These are phyloP conservation scores for Sebastes vulpes DNA, from an alignment of 2,797 vertebrate species.

Conservation along the genomic window DNA sequence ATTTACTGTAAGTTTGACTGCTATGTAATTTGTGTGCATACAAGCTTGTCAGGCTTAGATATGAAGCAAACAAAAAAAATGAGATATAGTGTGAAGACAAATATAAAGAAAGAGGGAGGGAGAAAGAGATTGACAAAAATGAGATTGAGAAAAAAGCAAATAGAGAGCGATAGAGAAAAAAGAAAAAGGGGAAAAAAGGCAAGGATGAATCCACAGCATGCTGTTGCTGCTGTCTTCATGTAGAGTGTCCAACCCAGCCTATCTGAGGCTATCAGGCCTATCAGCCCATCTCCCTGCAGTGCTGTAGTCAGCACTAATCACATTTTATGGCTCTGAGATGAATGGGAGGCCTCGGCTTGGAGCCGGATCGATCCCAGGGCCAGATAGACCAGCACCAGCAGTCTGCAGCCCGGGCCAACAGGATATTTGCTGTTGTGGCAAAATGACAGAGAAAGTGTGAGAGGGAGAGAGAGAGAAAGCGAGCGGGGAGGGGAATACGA, in stretches of 20 bases:
- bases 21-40: conserved; percentile 34
- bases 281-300: conserved; percentile 89
- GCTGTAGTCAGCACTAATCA: conserved; percentile 94
- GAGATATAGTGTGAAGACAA: conserved; percentile 33
- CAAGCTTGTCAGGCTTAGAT: conserved; percentile 27
- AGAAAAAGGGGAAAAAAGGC: neutral
- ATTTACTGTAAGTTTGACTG: conserved; percentile 28
- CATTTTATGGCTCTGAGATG: conserved; percentile 94
- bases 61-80: conserved; percentile 31
- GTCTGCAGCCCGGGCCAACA: conserved; percentile 87
- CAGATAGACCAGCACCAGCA: conserved; percentile 88
- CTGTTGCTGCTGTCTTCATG: conserved; percentile 85
- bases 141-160: conserved; percentile 39
- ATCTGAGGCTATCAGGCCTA: conserved; percentile 83
- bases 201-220: conserved; percentile 73
- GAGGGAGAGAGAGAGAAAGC: conserved; percentile 51
- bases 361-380: conserved; percentile 90
- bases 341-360: conserved; percentile 92
- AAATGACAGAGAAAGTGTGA: conserved; percentile 79
- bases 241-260: conserved; percentile 81
- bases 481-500: conserved; percentile 22
- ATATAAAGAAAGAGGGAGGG: conserved; percentile 69
- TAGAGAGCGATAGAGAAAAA: conserved; percentile 58
- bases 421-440: conserved; percentile 97
- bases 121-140: conserved; percentile 33